Conservation (phyloP, 2,888 invertebrate genomes). For the Volucella inflata region DNA sequence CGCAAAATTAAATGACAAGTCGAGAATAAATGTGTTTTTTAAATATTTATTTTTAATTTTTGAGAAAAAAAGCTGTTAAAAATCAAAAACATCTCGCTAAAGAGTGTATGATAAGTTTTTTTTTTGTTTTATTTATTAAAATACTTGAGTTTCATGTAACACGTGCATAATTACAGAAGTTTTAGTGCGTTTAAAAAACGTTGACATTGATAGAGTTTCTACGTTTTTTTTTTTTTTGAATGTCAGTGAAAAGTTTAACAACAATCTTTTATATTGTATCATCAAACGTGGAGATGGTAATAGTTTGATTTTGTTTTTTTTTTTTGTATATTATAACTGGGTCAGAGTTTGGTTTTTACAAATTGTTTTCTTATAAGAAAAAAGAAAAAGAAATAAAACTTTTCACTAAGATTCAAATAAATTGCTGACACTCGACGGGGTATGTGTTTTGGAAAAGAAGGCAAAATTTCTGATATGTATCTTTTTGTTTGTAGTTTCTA, state of each 20-base stretch:
- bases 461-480: conserved; percentile 37
- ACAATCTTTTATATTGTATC: conserved; percentile 28
- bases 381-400: conserved; percentile 52
- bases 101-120: neutral
- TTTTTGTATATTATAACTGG: conserved; percentile 4
- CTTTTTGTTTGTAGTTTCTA: neutral
- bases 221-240: conserved; percentile 35
- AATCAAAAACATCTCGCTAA: neutral
- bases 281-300: conserved; percentile 49
- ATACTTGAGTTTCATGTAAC: conserved; percentile 56
- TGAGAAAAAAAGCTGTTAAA: conserved; percentile 17
- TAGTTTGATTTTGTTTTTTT: conserved; percentile 22
- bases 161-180: conserved; percentile 62
- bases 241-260: conserved; percentile 52
- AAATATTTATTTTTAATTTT: neutral
- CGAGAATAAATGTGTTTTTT: neutral
- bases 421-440: neutral
- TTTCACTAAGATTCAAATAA: conserved; percentile 52
- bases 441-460: neutral
- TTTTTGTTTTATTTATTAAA: conserved; percentile 15
- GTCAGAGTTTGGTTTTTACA: conserved; percentile 69
- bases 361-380: conserved; percentile 24
- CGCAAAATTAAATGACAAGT: conserved; percentile 7
- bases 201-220: conserved; percentile 41
- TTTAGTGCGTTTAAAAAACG: conserved; percentile 38